Conservation (phyloP, 2,797 vertebrate species). For the Cynodonichthys magdalenae region DNA sequence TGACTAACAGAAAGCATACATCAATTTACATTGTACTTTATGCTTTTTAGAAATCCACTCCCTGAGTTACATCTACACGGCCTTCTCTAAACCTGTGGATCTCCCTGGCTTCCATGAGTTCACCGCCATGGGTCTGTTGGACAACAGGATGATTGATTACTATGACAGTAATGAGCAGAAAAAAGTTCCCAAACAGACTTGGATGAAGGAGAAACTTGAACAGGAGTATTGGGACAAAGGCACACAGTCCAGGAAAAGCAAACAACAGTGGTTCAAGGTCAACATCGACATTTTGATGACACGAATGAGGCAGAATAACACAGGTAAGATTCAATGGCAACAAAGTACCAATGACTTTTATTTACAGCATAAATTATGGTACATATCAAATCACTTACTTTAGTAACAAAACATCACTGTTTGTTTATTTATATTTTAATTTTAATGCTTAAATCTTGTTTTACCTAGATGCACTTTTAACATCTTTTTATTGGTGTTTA, state of each 20-base stretch:
- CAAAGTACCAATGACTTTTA: background rate
- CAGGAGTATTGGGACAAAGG: constrained; percentile 61
- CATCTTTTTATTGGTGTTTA: background rate
- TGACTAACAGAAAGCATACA: background rate
- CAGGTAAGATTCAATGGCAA: constrained; percentile 18
- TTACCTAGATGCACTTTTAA: background rate
- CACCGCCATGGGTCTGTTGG: constrained; percentile 75
- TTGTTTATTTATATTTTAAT: no score
- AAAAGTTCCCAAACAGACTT: constrained; percentile 65
- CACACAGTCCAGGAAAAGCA: constrained; percentile 67
- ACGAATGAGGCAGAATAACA: constrained; percentile 50
- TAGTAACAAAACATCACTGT: no score
- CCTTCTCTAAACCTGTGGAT: constrained; percentile 22
- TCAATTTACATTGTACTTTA: background rate
- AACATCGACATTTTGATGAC: constrained; percentile 72
- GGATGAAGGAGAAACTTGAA: constrained; percentile 44
- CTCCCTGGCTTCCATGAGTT: constrained; percentile 69
- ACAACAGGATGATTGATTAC: constrained; percentile 73
- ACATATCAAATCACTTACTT: no score
- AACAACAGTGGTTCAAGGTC: constrained; percentile 76
- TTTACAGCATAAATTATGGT: background rate
- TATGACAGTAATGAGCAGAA: constrained; percentile 30
- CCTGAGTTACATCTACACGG: constrained; percentile 77
- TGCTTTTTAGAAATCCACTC: constrained; percentile 40
- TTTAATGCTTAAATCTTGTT: no score